phyloP scores from a whole-genome alignment of 2,888 invertebrate species.

The Ophioninae sp. region DNA sequence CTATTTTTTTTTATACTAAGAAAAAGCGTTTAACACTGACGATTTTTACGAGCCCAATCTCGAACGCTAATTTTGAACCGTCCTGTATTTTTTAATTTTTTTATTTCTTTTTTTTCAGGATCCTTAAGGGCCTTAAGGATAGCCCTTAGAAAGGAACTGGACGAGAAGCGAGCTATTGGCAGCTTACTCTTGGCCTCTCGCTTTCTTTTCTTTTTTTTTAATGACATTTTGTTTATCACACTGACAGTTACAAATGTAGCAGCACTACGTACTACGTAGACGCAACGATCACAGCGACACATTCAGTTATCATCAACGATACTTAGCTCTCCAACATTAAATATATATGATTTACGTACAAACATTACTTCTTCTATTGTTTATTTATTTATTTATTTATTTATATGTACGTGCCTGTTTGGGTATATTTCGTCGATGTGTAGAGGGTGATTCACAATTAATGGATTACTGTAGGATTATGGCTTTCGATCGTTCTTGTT shows the following conservation, averaged over 20 bases:
- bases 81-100: background rate
- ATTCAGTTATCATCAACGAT: slow-evolving; percentile 61
- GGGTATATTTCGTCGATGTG: background rate
- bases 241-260: slow-evolving; percentile 58
- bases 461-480: background rate
- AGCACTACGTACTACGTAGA: slow-evolving; percentile 66
- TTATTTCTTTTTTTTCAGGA: background rate
- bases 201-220: background rate
- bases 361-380: slow-evolving; percentile 65
- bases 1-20: slow-evolving; percentile 18
- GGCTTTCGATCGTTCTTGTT: too few relatives aligned
- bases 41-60: background rate
- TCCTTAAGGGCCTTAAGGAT: background rate
- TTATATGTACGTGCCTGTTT: background rate
- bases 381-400: background rate
- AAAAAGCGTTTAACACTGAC: slow-evolving; percentile 26
- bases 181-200: slow-evolving; percentile 27
- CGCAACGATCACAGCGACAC: slow-evolving; percentile 74
- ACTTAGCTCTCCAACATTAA: slow-evolving; percentile 60
- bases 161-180: slow-evolving; percentile 49
- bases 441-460: background rate
- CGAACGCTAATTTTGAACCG: background rate
- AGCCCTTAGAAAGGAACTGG: background rate
- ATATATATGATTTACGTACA: slow-evolving; percentile 70
- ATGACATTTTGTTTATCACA: slow-evolving; percentile 48